phyloP scores from a whole-genome alignment of 2,113 vertebrate species.

The Rhea pennata region DNA sequence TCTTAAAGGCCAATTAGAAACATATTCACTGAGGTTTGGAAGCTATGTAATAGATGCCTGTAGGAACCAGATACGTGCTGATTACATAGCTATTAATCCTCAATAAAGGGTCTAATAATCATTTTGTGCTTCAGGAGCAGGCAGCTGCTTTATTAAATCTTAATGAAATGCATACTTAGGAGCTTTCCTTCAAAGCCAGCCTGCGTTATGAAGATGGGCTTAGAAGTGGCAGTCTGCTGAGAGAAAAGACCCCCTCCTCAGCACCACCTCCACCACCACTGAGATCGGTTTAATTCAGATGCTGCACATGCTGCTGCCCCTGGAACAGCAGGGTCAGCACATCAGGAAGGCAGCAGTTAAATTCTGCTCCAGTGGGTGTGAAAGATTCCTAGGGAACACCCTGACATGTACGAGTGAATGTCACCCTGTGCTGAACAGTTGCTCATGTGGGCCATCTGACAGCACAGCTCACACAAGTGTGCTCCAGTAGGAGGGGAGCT shows the following conservation, averaged over 20 bases:
- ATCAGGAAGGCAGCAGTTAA: fast-evolving
- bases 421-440: not conserved
- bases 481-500: not conserved
- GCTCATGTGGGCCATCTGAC: fast-evolving
- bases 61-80: slow-evolving; percentile 67
- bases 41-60: slow-evolving; percentile 70
- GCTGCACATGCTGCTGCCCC: not conserved
- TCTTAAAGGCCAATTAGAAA: slow-evolving; percentile 77
- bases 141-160: slow-evolving; percentile 72
- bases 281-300: fast-evolving
- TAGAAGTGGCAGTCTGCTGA: slow-evolving; percentile 43
- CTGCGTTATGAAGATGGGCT: slow-evolving; percentile 20
- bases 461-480: not conserved
- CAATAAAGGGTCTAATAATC: slow-evolving; percentile 72
- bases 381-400: not conserved
- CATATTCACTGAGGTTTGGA: slow-evolving; percentile 73
- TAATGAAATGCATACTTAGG: slow-evolving; percentile 66
- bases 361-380: not conserved
- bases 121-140: slow-evolving; percentile 58
- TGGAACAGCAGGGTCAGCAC: not conserved
- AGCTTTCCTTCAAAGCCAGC: slow-evolving; percentile 61
- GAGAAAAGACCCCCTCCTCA: slow-evolving; percentile 23
- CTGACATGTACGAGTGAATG: not conserved
- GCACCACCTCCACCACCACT: not conserved
- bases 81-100: slow-evolving; percentile 75